These are phyloP conservation scores for Rhabditoides inermis DNA, from an alignment of 2,888 invertebrate genomes.

Conservation along the genomic window DNA sequence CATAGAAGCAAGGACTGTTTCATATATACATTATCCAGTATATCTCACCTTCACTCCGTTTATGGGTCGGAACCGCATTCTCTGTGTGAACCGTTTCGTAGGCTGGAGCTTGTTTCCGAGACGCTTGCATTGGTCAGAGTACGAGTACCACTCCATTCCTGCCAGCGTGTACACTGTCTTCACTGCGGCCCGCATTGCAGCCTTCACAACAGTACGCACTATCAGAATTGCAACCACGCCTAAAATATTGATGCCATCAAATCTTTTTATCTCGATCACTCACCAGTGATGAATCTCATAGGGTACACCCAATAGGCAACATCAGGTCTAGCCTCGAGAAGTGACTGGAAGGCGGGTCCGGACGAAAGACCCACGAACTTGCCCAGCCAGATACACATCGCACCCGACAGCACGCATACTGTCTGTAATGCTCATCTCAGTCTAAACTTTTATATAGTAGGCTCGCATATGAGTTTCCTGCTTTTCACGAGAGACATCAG, in stretches of 20 bases:
- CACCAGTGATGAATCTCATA: slow-evolving; percentile 14
- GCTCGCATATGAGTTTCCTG: too few relatives aligned
- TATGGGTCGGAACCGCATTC: slow-evolving; percentile 18
- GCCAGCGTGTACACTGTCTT: slow-evolving; percentile 11
- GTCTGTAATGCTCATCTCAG: slow-evolving; percentile 5
- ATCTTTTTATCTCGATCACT: background rate
- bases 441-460: too few relatives aligned
- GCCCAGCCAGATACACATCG: slow-evolving; percentile 16
- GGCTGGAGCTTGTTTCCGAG: slow-evolving; percentile 11
- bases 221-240: slow-evolving; percentile 10
- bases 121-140: slow-evolving; percentile 16
- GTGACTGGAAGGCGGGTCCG: slow-evolving; percentile 6
- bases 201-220: slow-evolving; percentile 13
- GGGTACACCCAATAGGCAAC: slow-evolving; percentile 6
- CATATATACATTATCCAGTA: too few relatives aligned
- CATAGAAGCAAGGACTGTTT: too few relatives aligned
- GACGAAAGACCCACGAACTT: slow-evolving; percentile 8
- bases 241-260: slow-evolving; percentile 3
- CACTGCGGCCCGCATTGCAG: slow-evolving; percentile 8
- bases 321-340: slow-evolving; percentile 9
- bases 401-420: slow-evolving; percentile 17
- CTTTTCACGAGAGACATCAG: slow-evolving; percentile 6
- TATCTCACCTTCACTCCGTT: slow-evolving; percentile 13
- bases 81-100: slow-evolving; percentile 21
- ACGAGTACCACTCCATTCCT: slow-evolving; percentile 19